A percentile compares a stretch with the other conserved stretches of the same genome.
Conservation (phyloP, 2,113 vertebrate genomes). For the Castor canadensis region DNA sequence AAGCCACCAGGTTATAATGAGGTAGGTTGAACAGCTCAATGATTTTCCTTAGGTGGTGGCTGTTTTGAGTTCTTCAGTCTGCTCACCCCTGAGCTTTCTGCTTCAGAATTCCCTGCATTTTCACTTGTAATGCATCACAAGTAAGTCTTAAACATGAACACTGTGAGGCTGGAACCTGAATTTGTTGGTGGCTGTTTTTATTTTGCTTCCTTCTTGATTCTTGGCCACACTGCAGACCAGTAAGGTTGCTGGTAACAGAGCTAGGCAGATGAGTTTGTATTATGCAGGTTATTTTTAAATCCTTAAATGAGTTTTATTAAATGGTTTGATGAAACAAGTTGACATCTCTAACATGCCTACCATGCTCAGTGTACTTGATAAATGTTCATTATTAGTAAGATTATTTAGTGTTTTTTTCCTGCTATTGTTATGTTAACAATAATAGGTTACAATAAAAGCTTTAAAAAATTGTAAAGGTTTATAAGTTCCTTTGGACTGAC, state of each 20-base stretch:
- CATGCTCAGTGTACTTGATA: neutral
- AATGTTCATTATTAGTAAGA: neutral
- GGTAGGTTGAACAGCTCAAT: neutral
- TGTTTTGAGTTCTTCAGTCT: neutral
- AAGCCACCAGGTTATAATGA: constrained; percentile 10
- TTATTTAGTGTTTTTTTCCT: neutral
- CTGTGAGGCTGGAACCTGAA: neutral
- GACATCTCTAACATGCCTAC: neutral
- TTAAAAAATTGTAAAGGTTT: neutral
- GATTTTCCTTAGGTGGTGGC: neutral
- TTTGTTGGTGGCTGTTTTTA: neutral
- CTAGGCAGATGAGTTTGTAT: neutral
- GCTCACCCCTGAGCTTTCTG: neutral
- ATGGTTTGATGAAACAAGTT: neutral
- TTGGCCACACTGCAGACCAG: neutral
- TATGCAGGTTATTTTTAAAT: neutral
- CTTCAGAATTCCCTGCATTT: neutral
- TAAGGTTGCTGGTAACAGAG: neutral
- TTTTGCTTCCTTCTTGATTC: constrained; percentile 13
- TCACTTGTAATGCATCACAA: neutral
- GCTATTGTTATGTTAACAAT: neutral
- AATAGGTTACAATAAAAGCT: neutral
- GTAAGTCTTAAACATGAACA: neutral
- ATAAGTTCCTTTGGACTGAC: neutral
- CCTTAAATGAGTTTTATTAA: neutral